Base-by-base conservation (phyloP, 2,113 vertebrate species). In the Thomomys bottae region DNA sequence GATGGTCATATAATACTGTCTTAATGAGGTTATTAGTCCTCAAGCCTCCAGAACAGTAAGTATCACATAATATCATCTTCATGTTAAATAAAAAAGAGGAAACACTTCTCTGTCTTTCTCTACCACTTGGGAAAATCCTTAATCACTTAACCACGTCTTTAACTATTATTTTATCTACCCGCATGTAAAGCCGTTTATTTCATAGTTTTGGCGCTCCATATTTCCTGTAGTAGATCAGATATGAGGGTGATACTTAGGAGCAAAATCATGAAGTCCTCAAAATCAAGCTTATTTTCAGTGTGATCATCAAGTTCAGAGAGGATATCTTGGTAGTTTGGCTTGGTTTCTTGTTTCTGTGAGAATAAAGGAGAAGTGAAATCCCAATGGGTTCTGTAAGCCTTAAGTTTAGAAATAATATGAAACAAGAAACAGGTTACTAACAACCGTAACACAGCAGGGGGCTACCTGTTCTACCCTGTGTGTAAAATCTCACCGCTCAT, bases 191-290 rank as follows among this genome's bases (percentile, higher is more conserved):
- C 61, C 78, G 18, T 72, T 97, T 91, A 98, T 93, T 97, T 97
- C 14, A 82, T 92, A 28, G 54, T 92, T 95, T 95, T 97, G 72
- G 23, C 5, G n/a, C 61, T 82, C 94, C 75, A 97, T 87, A 28
- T 97, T 87, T 98, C 97, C 91, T 97, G 96, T 36, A 98, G 95
- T 63, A 98, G 95, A 84, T 98, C 98, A 57, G 98, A 98, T 95
- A 97, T 96, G 36, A 98, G 45, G 42, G 96, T 79, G 49, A 98
- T 90, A 81, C 98, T 98, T 88, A 98, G 95, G 68, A 98, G 88
- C 45, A 98, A 90, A 75, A 98, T 93, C 97, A 98, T 95, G 84
- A 98, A 98, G 94, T 98, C 98, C 95, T 98, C 98, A 95, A 98
- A 98, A 79, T 97, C 97, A 4, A 98, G 97, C 90, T 97, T 97